Evolutionary conservation across 2,113 vertebrate genomes (phyloP).

Genomic region (Cephalopholis sonnerati): DNA sequence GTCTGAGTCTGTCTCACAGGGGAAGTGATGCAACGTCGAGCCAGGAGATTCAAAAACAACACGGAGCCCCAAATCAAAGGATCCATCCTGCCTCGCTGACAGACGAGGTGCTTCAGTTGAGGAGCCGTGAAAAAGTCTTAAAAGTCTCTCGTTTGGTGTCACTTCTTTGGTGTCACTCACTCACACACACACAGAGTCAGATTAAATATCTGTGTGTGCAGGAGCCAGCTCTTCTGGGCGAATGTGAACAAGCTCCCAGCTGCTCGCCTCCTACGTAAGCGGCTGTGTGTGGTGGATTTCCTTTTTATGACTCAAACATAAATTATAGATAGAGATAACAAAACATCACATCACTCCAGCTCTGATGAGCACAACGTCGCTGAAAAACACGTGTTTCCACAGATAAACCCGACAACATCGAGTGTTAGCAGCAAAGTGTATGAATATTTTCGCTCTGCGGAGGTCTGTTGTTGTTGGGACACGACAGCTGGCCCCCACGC

Average conservation of each 20-base stretch:
- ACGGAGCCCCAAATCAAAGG: conserved; percentile 66
- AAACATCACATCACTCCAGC: conserved; percentile 47
- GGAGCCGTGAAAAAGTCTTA: conserved; percentile 15
- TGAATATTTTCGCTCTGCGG: conserved; percentile 43
- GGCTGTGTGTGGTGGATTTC: conserved; percentile 61
- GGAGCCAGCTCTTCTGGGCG: conserved; percentile 24
- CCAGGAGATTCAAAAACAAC: conserved; percentile 66
- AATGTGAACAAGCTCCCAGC: conserved; percentile 53
- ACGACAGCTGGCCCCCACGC: conserved; percentile 57
- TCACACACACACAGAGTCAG: conserved; percentile 7
- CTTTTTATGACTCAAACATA: conserved; percentile 64
- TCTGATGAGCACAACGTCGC: conserved; percentile 23
- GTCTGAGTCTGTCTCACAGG: conserved; percentile 26
- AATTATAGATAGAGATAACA: conserved; percentile 61
- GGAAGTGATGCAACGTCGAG: conserved; percentile 75
- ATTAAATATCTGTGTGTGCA: conserved; percentile 28
- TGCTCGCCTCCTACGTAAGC: conserved; percentile 22
- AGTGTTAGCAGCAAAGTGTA: conserved; percentile 13
- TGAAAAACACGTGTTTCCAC: conserved; percentile 46
- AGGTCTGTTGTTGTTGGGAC: conserved; percentile 64
- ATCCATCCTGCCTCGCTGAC: conserved; percentile 60
- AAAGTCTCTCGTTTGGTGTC: conserved; percentile 26
- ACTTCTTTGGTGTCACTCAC: conserved; percentile 29
- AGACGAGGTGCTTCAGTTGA: conserved; percentile 58
- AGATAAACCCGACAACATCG: conserved; percentile 34